Evolutionary conservation across 2,797 vertebrate genomes (phyloP), one percentile per base, ranked within the genome.

Genomic region (Gallirallus australis): DNA sequence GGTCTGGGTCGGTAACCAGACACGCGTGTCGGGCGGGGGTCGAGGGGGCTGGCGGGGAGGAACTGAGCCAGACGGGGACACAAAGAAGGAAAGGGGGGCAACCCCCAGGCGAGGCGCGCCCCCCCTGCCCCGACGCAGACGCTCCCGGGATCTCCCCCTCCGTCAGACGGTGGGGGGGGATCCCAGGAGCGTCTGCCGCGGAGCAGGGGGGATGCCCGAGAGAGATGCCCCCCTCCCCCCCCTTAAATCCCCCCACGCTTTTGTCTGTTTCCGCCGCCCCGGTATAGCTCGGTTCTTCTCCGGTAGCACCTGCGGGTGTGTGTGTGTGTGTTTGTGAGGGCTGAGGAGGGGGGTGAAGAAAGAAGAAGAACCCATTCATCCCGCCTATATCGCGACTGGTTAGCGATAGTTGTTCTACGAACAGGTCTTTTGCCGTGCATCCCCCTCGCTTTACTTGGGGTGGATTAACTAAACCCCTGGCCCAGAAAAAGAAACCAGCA

Each of bases 21-120:
- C 94, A 96, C 98, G 97, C 95, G 95, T 90, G 94, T 96, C 70
- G 98, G 98, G 97, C 94, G 94, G 97, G 98, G 97, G 91, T 17
- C 16, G 42, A 16, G 42, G 42, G 42, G 42, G 16, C 90, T 92
- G 97, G 96, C 97, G 97, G 98, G 97, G 98, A 99, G 98, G 98
- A 99, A 99, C 99, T 98, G 97, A 98, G 98, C 98, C 99, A 99
- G 99, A 99, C 99, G 98, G 86, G 98, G 98, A 99, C 99, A 99
- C 91, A 99, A 99, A 99, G 98, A 98, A 92, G 97, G 98, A 97
- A 98, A 92, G 97, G 98, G 97, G 98, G 98, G 97, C 98, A 98
- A 98, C 99, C 82, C 82, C 82, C 93, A 85, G 89, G 81, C 85
- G 28, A 61, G 45, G 27, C 93, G 42, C 42, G 42, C 17, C 42